phyloP scores from a whole-genome alignment of 2,888 invertebrate genomes.

The Agonopterix arenella region DNA sequence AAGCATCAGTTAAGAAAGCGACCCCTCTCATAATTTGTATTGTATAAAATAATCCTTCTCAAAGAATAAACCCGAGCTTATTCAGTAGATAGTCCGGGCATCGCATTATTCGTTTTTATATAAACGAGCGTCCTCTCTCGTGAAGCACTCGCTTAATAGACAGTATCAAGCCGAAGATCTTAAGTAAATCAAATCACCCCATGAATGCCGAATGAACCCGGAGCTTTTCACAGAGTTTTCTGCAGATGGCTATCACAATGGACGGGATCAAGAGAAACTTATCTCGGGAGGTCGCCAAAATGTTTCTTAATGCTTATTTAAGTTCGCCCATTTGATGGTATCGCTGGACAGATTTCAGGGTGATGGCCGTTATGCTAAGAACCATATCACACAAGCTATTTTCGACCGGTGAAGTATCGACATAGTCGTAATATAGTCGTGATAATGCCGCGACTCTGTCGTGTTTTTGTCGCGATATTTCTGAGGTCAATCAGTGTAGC shows the following conservation, averaged over 20 bases:
- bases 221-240: slow-evolving; percentile 67
- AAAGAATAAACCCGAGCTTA: slow-evolving; percentile 1
- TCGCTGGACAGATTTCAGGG: slow-evolving; percentile 17
- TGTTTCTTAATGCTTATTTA: slow-evolving; percentile 72
- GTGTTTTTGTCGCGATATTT: too few relatives aligned
- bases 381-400: too few relatives aligned
- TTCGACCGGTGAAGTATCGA: too few relatives aligned
- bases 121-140: slow-evolving; percentile 41
- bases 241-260: slow-evolving; percentile 72
- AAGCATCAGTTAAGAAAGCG: too few relatives aligned
- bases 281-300: slow-evolving; percentile 64
- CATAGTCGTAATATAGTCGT: too few relatives aligned
- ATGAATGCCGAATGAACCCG: slow-evolving; percentile 71
- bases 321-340: slow-evolving; percentile 62
- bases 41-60: background rate
- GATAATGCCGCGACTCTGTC: too few relatives aligned
- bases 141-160: slow-evolving; percentile 61
- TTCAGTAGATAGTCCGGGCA: background rate
- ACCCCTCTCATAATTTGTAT: too few relatives aligned
- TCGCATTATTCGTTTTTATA: slow-evolving; percentile 44
- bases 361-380: too few relatives aligned
- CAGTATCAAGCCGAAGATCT: slow-evolving; percentile 68
- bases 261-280: slow-evolving; percentile 66
- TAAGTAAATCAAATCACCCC: slow-evolving; percentile 76
- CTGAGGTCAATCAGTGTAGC: too few relatives aligned